phyloP scores from a whole-genome alignment of 2,797 vertebrate species.

The Gobio occitaniae region DNA sequence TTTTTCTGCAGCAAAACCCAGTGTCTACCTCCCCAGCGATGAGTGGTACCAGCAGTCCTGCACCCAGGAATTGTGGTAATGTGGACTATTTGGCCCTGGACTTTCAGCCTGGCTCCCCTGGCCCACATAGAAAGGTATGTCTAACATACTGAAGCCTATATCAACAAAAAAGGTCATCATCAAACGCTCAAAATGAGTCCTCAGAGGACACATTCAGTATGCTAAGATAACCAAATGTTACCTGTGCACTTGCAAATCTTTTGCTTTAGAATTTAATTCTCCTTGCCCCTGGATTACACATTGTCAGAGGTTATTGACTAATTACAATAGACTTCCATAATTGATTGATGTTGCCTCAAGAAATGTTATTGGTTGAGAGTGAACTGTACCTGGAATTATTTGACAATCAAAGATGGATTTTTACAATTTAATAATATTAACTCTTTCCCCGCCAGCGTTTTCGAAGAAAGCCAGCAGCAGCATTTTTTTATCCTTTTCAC shows the following conservation, averaged over 20 bases:
- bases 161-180: not conserved
- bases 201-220: not conserved
- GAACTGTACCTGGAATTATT: not conserved
- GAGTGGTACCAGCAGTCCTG: constrained; percentile 96
- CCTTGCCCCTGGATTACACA: too few relatives aligned
- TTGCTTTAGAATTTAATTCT: not conserved
- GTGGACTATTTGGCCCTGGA: constrained; percentile 97
- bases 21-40: constrained; percentile 94
- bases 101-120: constrained; percentile 93
- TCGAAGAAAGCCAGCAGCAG: too few relatives aligned
- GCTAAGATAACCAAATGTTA: not conserved
- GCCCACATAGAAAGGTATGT: constrained; percentile 94
- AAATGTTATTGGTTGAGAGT: not conserved
- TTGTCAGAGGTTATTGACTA: not conserved
- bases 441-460: too few relatives aligned
- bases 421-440: not conserved
- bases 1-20: constrained; percentile 90
- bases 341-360: not conserved
- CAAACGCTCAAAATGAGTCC: not conserved
- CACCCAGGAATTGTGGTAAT: constrained; percentile 92
- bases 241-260: not conserved
- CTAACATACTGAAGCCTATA: not conserved
- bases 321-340: not conserved
- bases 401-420: not conserved
- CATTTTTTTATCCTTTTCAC: too few relatives aligned